phyloP scores from a whole-genome alignment of 37 sponge, comb jelly and placozoan genomes.

The Aphrocallistes beatrix region DNA sequence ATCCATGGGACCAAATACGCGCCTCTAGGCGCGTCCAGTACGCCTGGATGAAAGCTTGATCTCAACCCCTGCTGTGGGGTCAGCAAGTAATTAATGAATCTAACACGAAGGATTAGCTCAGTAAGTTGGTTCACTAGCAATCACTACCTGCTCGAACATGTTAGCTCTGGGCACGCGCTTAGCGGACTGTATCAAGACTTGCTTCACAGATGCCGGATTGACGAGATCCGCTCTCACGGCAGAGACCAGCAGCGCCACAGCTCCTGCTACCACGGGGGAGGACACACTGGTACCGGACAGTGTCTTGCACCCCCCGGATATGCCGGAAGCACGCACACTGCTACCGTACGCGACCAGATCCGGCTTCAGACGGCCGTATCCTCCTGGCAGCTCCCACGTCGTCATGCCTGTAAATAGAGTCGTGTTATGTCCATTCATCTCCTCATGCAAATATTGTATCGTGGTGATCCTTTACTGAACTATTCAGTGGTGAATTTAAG shows the following conservation, averaged over 20 bases:
- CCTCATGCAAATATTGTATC: too few species aligned
- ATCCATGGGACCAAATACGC: too few species aligned
- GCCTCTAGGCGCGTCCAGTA: too few species aligned
- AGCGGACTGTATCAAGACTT: slow-evolving; percentile 86
- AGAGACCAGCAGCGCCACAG: slow-evolving; percentile 68
- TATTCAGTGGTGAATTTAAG: too few species aligned
- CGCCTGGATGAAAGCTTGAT: too few species aligned
- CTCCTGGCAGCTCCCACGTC: slow-evolving; percentile 76
- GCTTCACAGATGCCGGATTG: slow-evolving; percentile 98
- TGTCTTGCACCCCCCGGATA: slow-evolving; percentile 74
- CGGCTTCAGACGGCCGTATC: slow-evolving; percentile 95
- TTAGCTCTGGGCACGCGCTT: slow-evolving; percentile 58
- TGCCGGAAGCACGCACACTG: slow-evolving; percentile 83
- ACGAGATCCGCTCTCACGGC: slow-evolving; percentile 49
- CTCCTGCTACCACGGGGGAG: slow-evolving; percentile 97
- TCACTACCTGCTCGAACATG: slow-evolving; percentile 96
- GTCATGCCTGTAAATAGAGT: not conserved
- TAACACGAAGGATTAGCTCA: too few species aligned
- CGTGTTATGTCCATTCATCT: too few species aligned
- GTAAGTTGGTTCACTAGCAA: too few species aligned
- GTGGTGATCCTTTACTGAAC: too few species aligned
- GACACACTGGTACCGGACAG: slow-evolving; percentile 98
- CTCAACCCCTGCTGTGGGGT: too few species aligned
- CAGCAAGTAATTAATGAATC: too few species aligned
- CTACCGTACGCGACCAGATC: slow-evolving; percentile 96